phyloP scores from a whole-genome alignment of 2,113 vertebrate genomes.

The Stercorarius parasiticus region DNA sequence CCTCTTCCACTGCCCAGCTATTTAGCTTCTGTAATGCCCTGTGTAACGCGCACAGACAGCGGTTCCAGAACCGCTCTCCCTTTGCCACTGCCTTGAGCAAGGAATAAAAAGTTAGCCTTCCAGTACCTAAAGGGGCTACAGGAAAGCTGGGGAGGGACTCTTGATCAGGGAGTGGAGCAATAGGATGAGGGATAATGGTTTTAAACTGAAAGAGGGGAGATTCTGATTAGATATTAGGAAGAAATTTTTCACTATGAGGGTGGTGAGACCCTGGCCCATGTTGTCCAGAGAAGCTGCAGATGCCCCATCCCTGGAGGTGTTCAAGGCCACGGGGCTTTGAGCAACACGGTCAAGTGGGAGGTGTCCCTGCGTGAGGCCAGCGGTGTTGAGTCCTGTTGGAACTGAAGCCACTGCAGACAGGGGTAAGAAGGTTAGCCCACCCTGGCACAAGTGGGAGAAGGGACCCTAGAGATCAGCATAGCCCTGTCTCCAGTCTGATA shows the following conservation, averaged over 20 bases:
- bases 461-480: not conserved
- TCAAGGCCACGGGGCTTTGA: not conserved
- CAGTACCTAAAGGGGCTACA: not conserved
- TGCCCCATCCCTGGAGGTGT: not conserved
- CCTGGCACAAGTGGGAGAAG: fast-evolving
- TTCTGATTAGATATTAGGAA: not conserved
- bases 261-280: not conserved
- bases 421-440: not conserved
- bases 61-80: not conserved
- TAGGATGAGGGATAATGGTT: not conserved
- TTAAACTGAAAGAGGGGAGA: not conserved
- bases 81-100: not conserved
- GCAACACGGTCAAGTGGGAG: not conserved
- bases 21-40: not conserved
- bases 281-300: not conserved
- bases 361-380: not conserved
- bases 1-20: not conserved
- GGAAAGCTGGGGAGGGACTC: not conserved
- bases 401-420: not conserved
- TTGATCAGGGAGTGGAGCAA: not conserved
- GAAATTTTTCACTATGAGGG: not conserved
- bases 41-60: not conserved
- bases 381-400: not conserved
- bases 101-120: not conserved
- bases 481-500: not conserved